Evolutionary conservation across 2,797 vertebrate species (phyloP).

Genomic region (Notolepis coatsorum): DNA sequence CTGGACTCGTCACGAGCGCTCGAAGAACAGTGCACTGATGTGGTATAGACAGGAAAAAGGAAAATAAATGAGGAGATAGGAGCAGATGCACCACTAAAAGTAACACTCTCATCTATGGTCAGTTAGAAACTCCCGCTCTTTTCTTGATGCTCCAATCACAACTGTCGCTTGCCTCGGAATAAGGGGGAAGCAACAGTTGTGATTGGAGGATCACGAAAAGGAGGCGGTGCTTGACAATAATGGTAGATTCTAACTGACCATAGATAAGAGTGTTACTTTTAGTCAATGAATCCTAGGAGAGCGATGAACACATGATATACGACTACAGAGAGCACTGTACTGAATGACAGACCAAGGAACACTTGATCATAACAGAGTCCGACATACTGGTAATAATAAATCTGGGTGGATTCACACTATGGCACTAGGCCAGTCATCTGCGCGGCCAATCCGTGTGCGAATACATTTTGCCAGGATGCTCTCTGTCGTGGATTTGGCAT

Average conservation of each 20-base stretch:
- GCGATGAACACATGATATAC: slow-evolving; percentile 1
- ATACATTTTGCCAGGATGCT: slow-evolving; percentile 46
- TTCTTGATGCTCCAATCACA: too few species aligned
- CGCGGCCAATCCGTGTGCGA: slow-evolving; percentile 37
- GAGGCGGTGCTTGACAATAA: too few species aligned
- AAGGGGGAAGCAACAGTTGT: too few species aligned
- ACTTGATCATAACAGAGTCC: slow-evolving; percentile 43
- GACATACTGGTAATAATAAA: slow-evolving; percentile 57
- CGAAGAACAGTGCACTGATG: too few species aligned
- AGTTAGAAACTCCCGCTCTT: too few species aligned
- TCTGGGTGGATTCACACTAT: slow-evolving; percentile 41
- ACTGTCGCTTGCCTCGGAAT: too few species aligned
- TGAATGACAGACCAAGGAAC: slow-evolving; percentile 23
- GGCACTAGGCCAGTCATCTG: slow-evolving; percentile 55
- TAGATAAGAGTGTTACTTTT: neutral
- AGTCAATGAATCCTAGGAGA: neutral
- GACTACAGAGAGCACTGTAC: neutral
- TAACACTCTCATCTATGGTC: neutral
- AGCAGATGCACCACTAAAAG: too few species aligned
- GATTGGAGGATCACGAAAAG: too few species aligned
- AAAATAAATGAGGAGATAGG: slow-evolving; percentile 28
- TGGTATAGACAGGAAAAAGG: slow-evolving; percentile 1
- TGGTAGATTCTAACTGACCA: too few species aligned
- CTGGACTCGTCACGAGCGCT: too few species aligned
- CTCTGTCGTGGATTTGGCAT: slow-evolving; percentile 45